These are phyloP conservation scores for Drosophila sucinea DNA, from an alignment of 1,140 invertebrate genomes.

Conservation along the genomic window DNA sequence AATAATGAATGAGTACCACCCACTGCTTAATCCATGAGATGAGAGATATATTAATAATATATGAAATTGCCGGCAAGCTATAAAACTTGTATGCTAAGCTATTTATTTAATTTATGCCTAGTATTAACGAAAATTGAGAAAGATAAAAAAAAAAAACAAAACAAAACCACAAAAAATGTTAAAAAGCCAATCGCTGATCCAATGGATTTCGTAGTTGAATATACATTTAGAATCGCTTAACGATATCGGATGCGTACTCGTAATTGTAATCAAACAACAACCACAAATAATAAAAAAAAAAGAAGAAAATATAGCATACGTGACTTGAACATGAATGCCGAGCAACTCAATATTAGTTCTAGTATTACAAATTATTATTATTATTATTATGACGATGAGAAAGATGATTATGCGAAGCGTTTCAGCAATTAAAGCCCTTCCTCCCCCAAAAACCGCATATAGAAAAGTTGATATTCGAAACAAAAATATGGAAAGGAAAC, in stretches of 20 bases:
- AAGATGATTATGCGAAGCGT: slow-evolving; percentile 40
- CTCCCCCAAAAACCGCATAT: slow-evolving; percentile 5
- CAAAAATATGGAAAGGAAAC: slow-evolving; percentile 34
- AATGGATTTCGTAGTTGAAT: slow-evolving; percentile 77
- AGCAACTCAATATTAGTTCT: slow-evolving; percentile 79
- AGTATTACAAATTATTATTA: slow-evolving; percentile 76
- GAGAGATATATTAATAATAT: slow-evolving; percentile 60
- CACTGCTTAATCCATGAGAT: slow-evolving; percentile 57
- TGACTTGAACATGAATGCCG: slow-evolving; percentile 73
- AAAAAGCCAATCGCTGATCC: slow-evolving; percentile 57
- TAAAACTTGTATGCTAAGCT: slow-evolving; percentile 72
- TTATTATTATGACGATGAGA: slow-evolving; percentile 13
- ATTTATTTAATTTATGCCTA: slow-evolving; percentile 80
- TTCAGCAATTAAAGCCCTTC: slow-evolving; percentile 27
- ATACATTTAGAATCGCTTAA: slow-evolving; percentile 71
- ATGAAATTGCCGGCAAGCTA: slow-evolving; percentile 62
- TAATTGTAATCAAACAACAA: slow-evolving; percentile 65
- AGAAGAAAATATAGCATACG: slow-evolving; percentile 42
- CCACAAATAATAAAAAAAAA: background rate
- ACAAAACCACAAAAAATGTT: slow-evolving; percentile 31
- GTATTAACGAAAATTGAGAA: slow-evolving; percentile 54
- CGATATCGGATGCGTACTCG: slow-evolving; percentile 63
- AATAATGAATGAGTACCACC: slow-evolving; percentile 52
- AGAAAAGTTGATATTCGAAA: slow-evolving; percentile 69
- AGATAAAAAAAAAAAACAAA: slow-evolving; percentile 29